These are phyloP conservation scores for Lycia hirtaria DNA, from an alignment of 2,888 invertebrate species.

Conservation along the genomic window DNA sequence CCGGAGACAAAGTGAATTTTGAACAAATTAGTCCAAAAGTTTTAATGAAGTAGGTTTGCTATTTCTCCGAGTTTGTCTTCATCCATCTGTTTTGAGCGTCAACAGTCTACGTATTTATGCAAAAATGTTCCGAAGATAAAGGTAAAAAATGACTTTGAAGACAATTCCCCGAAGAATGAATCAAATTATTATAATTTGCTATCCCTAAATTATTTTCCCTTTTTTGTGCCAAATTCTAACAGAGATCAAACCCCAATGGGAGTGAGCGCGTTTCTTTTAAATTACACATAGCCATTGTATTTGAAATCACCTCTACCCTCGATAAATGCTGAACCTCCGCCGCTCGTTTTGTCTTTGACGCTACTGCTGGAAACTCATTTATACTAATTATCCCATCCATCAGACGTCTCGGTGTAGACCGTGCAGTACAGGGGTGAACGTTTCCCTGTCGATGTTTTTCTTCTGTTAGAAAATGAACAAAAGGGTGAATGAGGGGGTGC, in stretches of 20 bases:
- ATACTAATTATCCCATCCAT: slow-evolving; percentile 52
- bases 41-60: slow-evolving; percentile 68
- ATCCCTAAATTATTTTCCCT: slow-evolving; percentile 41
- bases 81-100: slow-evolving; percentile 39
- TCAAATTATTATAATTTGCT: slow-evolving; percentile 47
- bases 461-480: slow-evolving; percentile 58
- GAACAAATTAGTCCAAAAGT: slow-evolving; percentile 79
- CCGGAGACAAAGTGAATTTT: slow-evolving; percentile 78
- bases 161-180: slow-evolving; percentile 39
- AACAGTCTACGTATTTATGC: slow-evolving; percentile 32
- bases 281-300: slow-evolving; percentile 59
- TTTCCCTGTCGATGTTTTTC: slow-evolving; percentile 51
- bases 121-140: slow-evolving; percentile 39
- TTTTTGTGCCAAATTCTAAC: slow-evolving; percentile 38
- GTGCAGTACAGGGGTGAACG: slow-evolving; percentile 53
- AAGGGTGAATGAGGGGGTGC: slow-evolving; percentile 48
- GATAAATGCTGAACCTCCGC: slow-evolving; percentile 37
- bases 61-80: slow-evolving; percentile 54
- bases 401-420: slow-evolving; percentile 45
- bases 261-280: slow-evolving; percentile 48
- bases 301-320: slow-evolving; percentile 49
- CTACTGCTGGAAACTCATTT: slow-evolving; percentile 53
- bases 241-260: slow-evolving; percentile 48
- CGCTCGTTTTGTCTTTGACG: slow-evolving; percentile 45
- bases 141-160: slow-evolving; percentile 40